These are phyloP conservation scores for Rhagologus leucostigma DNA, from an alignment of 2,113 vertebrate species.

Conservation along the genomic window DNA sequence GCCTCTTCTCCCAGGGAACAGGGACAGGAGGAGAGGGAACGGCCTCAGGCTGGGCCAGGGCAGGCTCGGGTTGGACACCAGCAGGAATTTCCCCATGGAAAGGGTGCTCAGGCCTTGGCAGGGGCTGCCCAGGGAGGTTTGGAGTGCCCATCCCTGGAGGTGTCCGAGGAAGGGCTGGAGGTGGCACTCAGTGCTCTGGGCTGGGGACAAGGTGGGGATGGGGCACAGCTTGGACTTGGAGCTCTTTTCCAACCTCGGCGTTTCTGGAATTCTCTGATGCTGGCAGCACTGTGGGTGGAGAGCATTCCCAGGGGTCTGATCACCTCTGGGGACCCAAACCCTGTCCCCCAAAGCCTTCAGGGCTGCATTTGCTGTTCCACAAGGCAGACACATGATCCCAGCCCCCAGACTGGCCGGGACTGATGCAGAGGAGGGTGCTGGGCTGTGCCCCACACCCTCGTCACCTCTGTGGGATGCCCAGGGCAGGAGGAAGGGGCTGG, in stretches of 20 bases:
- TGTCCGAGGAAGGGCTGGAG: background rate
- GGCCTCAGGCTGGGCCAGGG: background rate
- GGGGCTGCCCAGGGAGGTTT: background rate
- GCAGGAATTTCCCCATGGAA: background rate
- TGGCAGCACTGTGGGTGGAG: background rate
- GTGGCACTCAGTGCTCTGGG: background rate
- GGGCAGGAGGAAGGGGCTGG: background rate
- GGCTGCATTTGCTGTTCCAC: background rate
- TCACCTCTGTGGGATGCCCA: fast-evolving
- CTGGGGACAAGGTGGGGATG: background rate
- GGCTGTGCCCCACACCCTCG: background rate
- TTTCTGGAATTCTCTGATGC: background rate
- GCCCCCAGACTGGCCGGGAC: fast-evolving
- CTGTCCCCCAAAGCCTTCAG: background rate
- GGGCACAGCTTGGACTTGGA: fast-evolving
- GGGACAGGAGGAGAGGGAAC: background rate
- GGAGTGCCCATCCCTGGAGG: background rate
- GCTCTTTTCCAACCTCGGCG: background rate
- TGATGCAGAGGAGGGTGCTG: background rate
- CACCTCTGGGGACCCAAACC: background rate
- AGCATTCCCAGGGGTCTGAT: background rate
- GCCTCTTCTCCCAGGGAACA: background rate
- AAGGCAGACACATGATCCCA: fast-evolving
- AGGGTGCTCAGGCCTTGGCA: background rate
- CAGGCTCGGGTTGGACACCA: background rate